A percentile compares a stretch with the other conserved stretches of the same genome.
These are phyloP conservation scores for Halcyon chelicuti DNA, from an alignment of 2,797 vertebrate species.

Conservation along the genomic window DNA sequence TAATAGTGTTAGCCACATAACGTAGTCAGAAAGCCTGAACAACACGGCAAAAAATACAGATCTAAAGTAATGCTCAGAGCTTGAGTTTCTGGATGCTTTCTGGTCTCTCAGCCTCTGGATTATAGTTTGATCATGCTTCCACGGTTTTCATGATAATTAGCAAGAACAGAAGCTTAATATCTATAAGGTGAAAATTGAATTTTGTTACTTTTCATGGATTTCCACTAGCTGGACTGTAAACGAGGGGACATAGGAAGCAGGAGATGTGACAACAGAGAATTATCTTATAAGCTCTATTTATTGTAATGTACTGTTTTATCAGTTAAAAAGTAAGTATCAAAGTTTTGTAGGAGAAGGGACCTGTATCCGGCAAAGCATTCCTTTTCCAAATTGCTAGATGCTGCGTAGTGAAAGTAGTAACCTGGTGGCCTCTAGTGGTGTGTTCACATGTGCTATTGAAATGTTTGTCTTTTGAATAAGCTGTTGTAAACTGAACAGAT, in stretches of 20 bases:
- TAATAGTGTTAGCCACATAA: not conserved
- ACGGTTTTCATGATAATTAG: not conserved
- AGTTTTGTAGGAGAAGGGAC: not conserved
- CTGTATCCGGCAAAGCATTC: not conserved
- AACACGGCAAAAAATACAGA: not conserved
- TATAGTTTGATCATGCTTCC: not conserved
- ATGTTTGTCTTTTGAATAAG: not conserved
- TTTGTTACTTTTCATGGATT: not conserved
- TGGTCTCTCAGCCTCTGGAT: not conserved
- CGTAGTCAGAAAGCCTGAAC: not conserved
- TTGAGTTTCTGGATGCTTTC: not conserved
- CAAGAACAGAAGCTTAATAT: not conserved
- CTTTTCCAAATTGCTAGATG: not conserved
- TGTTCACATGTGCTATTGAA: not conserved
- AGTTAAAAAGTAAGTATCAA: not conserved
- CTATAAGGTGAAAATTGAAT: not conserved
- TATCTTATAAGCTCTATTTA: not conserved
- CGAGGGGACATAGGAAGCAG: not conserved
- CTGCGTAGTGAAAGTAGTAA: not conserved
- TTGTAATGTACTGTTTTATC: not conserved
- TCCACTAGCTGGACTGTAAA: not conserved
- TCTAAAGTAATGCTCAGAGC: not conserved
- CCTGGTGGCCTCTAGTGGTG: constrained; percentile 55
- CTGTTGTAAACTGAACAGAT: not conserved
- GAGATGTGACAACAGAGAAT: not conserved